Conservation (phyloP, 2,888 invertebrate species). For the Andricus curvator region DNA sequence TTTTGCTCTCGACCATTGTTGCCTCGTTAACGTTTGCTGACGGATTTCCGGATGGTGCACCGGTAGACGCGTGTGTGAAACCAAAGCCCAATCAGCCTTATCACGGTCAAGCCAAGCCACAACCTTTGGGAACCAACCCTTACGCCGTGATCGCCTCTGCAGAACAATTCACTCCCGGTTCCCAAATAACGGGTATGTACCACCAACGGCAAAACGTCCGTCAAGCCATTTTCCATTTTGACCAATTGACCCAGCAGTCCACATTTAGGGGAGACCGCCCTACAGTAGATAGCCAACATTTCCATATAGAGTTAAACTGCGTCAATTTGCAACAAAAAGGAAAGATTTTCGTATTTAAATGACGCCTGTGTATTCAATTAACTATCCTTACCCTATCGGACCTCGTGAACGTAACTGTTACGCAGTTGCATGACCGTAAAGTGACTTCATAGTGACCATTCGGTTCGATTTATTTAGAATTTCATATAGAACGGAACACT, state of each 20-base stretch:
- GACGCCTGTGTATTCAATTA: no score
- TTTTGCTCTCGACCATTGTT: slow-evolving; percentile 54
- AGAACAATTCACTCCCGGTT: slow-evolving; percentile 84
- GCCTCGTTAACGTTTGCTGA: slow-evolving; percentile 59
- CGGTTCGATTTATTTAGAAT: no score
- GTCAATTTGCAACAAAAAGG: no score
- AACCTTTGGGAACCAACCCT: slow-evolving; percentile 83
- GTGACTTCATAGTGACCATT: no score
- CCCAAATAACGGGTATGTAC: slow-evolving; percentile 84
- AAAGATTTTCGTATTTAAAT: no score
- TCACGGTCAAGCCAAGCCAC: slow-evolving; percentile 86
- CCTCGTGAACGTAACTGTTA: no score
- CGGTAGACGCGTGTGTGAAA: slow-evolving; percentile 89
- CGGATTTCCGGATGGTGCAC: slow-evolving; percentile 90
- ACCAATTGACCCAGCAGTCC: background rate
- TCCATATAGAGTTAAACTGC: no score
- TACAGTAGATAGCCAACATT: no score
- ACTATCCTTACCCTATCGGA: no score
- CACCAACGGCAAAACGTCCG: background rate
- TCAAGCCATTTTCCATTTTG: background rate
- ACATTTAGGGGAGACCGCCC: no score
- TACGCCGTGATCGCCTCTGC: slow-evolving; percentile 85
- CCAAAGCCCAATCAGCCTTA: slow-evolving; percentile 87
- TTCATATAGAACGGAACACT: no score
- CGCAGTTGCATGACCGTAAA: no score